A percentile compares a stretch with the other conserved stretches of the same genome.
Conservation (phyloP, 2,113 vertebrate species). For the Hemiscyllium ocellatum region DNA sequence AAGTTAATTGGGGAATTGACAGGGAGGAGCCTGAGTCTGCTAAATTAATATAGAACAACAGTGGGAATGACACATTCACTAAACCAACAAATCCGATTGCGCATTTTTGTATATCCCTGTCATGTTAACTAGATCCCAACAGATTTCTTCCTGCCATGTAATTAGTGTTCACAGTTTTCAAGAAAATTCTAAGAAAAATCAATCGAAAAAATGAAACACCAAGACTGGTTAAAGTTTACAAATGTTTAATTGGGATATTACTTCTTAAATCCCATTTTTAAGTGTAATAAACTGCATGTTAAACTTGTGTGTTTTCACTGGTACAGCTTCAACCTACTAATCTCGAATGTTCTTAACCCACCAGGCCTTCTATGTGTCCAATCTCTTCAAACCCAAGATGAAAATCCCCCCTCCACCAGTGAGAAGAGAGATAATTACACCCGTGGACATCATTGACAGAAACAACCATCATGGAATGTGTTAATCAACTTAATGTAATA, state of each 20-base stretch:
- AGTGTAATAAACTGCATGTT: neutral
- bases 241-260: neutral
- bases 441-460: conserved; percentile 88
- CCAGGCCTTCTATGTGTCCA: conserved; percentile 90
- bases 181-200: neutral
- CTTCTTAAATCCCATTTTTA: neutral
- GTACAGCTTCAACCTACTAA: neutral
- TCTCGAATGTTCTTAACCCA: conserved; percentile 37
- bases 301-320: neutral
- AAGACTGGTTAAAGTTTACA: neutral
- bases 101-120: neutral
- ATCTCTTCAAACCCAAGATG: conserved; percentile 83
- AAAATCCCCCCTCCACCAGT: conserved; percentile 72
- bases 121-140: too few species aligned
- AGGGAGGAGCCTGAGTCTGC: neutral
- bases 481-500: conserved; percentile 46
- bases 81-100: neutral
- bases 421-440: conserved; percentile 87
- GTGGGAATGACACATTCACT: neutral
- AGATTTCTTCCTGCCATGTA: neutral
- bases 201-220: neutral
- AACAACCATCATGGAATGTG: conserved; percentile 96
- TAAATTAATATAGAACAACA: neutral
- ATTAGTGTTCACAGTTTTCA: neutral
- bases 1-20: too few species aligned